Evolutionary conservation across 2,888 invertebrate genomes (phyloP).

Genomic region (Eilema caniola): DNA sequence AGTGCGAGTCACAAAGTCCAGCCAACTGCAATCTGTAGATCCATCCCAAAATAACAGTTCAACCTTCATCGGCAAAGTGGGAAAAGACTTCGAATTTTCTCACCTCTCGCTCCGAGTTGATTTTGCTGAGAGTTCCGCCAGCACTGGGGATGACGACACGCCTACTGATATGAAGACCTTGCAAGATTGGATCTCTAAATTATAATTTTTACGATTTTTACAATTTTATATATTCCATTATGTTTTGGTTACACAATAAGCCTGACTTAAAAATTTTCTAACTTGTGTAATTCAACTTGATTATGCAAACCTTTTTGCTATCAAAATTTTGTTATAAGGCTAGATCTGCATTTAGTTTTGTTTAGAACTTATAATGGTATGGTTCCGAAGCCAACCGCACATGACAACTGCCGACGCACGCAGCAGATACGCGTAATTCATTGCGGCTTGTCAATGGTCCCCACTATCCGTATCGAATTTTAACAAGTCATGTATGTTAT

Average conservation of each 20-base stretch:
- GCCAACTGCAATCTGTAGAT: conserved; percentile 92
- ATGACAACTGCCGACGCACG: too few relatives aligned
- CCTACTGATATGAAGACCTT: conserved; percentile 89
- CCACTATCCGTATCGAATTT: too few relatives aligned
- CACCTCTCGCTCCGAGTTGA: conserved; percentile 91
- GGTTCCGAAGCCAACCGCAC: too few relatives aligned
- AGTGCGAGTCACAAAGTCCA: conserved; percentile 94
- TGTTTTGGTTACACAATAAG: not conserved
- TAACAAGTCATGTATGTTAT: too few relatives aligned
- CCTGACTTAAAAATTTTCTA: not conserved
- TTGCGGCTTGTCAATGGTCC: too few relatives aligned
- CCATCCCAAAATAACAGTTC: conserved; percentile 87
- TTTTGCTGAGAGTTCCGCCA: conserved; percentile 89
- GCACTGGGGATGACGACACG: conserved; percentile 85
- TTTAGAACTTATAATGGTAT: not conserved
- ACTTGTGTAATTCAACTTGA: not conserved
- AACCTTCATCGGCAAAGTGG: conserved; percentile 91
- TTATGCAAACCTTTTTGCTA: not conserved
- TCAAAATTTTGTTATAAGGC: not conserved
- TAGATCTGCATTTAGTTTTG: not conserved
- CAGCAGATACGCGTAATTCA: too few relatives aligned
- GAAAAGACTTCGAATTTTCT: conserved; percentile 94
- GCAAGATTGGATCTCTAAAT: conserved; percentile 91
- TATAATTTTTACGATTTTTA: conserved; percentile 61
- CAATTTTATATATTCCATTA: not conserved